Conservation (phyloP, 2,113 vertebrate species). For the Mola mola region DNA sequence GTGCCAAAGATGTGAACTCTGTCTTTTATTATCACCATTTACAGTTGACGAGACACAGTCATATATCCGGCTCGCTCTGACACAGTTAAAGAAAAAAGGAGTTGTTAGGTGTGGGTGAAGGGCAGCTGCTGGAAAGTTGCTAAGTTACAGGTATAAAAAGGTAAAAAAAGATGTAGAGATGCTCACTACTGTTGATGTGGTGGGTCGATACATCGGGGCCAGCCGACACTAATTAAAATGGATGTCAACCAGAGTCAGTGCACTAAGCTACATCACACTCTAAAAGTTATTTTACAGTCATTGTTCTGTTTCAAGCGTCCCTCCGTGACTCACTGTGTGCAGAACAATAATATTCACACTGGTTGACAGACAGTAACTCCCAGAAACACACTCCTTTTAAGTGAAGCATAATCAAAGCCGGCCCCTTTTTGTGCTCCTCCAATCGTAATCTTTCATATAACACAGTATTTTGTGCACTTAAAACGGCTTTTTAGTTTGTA, state of each 20-base stretch:
- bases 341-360: no score
- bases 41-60: not conserved
- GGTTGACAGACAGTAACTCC: not conserved
- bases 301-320: no score
- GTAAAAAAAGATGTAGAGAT: constrained; percentile 7
- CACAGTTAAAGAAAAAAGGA: constrained; percentile 1
- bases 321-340: no score
- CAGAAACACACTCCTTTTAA: not conserved
- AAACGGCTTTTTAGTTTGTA: constrained; percentile 6
- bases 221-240: constrained; percentile 23
- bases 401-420: constrained; percentile 4
- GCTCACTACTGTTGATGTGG: no score
- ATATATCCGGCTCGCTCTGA: no score
- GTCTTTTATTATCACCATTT: constrained; percentile 31
- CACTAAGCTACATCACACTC: no score
- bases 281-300: no score
- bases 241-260: constrained; percentile 10
- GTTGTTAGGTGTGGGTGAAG: constrained; percentile 2
- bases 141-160: constrained; percentile 29
- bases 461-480: not conserved
- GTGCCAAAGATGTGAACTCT: constrained; percentile 41
- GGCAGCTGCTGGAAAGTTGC: constrained; percentile 1
- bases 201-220: not conserved
- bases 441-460: not conserved
- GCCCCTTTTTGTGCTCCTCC: constrained; percentile 7